Conservation (phyloP, 2,797 vertebrate species). For the Onychomys leucogaster region DNA sequence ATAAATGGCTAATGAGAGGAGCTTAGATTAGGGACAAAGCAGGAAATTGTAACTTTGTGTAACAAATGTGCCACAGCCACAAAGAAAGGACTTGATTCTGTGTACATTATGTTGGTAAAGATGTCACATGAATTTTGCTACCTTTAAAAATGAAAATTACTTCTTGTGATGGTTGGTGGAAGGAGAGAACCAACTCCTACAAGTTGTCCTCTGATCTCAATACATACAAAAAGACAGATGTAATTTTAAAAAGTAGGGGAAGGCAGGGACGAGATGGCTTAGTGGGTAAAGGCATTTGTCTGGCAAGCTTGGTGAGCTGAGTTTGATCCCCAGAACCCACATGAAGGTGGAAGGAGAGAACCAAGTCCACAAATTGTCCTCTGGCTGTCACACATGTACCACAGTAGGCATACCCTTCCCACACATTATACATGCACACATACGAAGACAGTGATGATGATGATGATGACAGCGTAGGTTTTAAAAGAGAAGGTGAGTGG, state of each 20-base stretch:
- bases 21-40: slow-evolving; percentile 14
- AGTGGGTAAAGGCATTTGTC: not conserved
- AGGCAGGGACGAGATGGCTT: not conserved
- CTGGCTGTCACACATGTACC: not conserved
- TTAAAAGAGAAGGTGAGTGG: not conserved
- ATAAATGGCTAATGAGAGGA: slow-evolving; percentile 33
- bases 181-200: not conserved
- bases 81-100: slow-evolving; percentile 33
- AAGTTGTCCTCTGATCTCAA: not conserved
- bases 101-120: not conserved
- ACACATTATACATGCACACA: not conserved
- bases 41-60: not conserved
- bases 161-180: not conserved
- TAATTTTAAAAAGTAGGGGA: not conserved
- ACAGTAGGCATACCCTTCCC: not conserved
- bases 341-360: not conserved
- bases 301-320: too few species aligned
- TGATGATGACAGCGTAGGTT: too few species aligned
- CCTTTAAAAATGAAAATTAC: slow-evolving; percentile 38
- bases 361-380: not conserved
- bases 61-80: not conserved
- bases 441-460: not conserved
- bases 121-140: not conserved
- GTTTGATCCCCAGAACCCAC: not conserved
- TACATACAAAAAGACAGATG: not conserved